phyloP scores from a whole-genome alignment of 2,888 invertebrate genomes.

The Hirtodrosophila confusa region DNA sequence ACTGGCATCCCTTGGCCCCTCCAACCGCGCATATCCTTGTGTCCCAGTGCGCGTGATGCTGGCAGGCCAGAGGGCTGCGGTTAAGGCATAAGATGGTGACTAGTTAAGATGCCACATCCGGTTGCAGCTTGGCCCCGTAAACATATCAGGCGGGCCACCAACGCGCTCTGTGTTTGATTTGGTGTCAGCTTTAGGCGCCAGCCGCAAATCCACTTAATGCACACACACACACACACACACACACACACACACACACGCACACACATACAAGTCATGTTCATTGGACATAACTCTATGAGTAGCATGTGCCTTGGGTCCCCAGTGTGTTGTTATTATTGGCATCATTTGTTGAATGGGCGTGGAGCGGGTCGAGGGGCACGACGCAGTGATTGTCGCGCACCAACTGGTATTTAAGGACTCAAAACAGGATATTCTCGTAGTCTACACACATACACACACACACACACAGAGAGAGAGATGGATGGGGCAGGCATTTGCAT shows the following conservation, averaged over 20 bases:
- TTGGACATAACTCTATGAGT: constrained; percentile 12
- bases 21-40: no score
- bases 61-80: constrained; percentile 36
- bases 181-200: constrained; percentile 52
- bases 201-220: constrained; percentile 52
- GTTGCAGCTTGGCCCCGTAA: background rate
- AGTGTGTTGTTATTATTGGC: constrained; percentile 42
- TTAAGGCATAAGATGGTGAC: constrained; percentile 33
- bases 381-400: constrained; percentile 36
- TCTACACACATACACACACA: constrained; percentile 2
- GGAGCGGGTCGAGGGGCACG: constrained; percentile 1
- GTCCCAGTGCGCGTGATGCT: constrained; percentile 12
- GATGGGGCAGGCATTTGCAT: constrained; percentile 5
- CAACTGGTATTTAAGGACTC: constrained; percentile 44
- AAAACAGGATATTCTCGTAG: constrained; percentile 24
- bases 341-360: constrained; percentile 33
- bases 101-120: constrained; percentile 25
- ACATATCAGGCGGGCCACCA: background rate
- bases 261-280: background rate
- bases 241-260: constrained; percentile 2
- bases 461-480: background rate
- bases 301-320: constrained; percentile 14
- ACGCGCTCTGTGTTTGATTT: constrained; percentile 61
- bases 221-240: constrained; percentile 11
- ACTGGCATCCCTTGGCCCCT: no score